These are phyloP conservation scores for Pseudochromis fuscus DNA, from an alignment of 2,797 vertebrate genomes.

Conservation along the genomic window DNA sequence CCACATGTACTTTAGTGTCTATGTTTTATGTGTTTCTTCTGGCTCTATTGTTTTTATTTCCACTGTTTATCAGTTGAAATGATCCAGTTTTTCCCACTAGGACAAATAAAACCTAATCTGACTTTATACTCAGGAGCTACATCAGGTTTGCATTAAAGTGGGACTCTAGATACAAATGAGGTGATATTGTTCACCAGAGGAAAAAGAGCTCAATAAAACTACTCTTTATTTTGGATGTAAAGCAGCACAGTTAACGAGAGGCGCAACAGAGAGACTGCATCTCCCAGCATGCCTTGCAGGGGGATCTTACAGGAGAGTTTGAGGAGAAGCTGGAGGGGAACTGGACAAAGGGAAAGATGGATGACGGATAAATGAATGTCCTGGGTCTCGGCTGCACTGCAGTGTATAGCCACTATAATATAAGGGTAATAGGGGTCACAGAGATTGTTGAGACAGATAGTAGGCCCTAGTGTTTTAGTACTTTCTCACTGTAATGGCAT, in stretches of 20 bases:
- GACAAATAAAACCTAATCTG: background rate
- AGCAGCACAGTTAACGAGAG: background rate
- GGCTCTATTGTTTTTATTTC: background rate
- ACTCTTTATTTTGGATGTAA: background rate
- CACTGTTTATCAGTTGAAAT: background rate
- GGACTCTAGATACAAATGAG: background rate
- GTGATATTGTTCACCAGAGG: background rate
- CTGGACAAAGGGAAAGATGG: background rate
- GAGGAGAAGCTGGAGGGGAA: background rate
- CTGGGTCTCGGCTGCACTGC: background rate
- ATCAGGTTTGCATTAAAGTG: background rate
- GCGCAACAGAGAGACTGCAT: background rate
- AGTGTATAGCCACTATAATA: conserved; percentile 15
- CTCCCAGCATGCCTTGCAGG: background rate
- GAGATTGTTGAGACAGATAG: conserved; percentile 47
- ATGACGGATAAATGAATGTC: background rate
- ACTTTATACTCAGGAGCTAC: background rate
- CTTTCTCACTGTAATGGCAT: conserved; percentile 30
- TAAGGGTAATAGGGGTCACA: conserved; percentile 48
- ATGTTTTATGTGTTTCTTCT: background rate
- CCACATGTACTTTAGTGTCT: background rate
- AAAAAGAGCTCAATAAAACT: background rate
- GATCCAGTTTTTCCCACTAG: background rate
- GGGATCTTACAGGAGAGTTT: background rate
- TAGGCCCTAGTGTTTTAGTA: conserved; percentile 26